Base-by-base conservation (phyloP, 2,888 invertebrate species). In the Microplitis manilae region DNA sequence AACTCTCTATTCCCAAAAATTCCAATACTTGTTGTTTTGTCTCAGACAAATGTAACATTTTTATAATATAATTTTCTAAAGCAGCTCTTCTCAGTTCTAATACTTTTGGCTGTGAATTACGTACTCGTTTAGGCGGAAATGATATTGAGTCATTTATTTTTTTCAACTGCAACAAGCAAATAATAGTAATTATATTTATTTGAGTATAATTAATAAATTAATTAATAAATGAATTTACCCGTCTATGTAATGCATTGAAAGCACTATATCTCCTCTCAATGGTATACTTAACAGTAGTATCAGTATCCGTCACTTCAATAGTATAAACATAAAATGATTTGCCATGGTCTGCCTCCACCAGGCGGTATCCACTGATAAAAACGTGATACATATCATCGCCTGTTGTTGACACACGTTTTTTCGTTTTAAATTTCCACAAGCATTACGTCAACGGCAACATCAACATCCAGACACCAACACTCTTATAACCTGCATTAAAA, bases 41-140 rank as follows among this genome's bases (percentile, higher is more conserved):
- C n/a, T 89, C 87, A 38, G 90, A 88, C 60, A 90, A 87, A 79
- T 87, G 87, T 70, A 91, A 84, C 90, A 91, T 90, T 80, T 90
- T 92, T 85, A 92, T 92, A 61, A 93, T 85, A 81, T 93, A 93
- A 73, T 87, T 84, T 83, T 93, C 92, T 73, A 93, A 82, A 67
- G 91, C 91, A 62, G 89, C 89, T 80, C 92, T 86, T 75, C 93
- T 89, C 69, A 92, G 92, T 84, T 93, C 93, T 68, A 93, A 87
- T 15, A 93, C 91, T 85, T 92, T 92, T 7, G 91, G 90, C 80
- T 92, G 92, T 61, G 91, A 91, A 84, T 92, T 93, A 79, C 92
- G 87, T 4, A 93, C 91, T 82, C 92, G 90, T 81, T 93, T 93
- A 0, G 93, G 93, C 17, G 93, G 93, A 87, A 93, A 93, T 64